Evolutionary conservation across 2,797 vertebrate species (phyloP).

Genomic region (Protosalanx chinensis): DNA sequence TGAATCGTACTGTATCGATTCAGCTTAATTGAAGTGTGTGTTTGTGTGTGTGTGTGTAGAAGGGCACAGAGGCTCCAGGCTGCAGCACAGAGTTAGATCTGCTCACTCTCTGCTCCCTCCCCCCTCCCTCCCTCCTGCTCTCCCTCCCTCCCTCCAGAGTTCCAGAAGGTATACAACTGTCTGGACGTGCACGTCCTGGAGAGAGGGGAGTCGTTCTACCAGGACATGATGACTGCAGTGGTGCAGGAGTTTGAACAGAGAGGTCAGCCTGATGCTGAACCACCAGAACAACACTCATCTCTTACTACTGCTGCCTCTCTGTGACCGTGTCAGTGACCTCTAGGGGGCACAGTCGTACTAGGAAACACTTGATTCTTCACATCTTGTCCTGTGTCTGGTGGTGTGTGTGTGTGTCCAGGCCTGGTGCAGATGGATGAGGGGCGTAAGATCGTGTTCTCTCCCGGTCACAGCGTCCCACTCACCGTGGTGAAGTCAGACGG

Average conservation of each 20-base stretch:
- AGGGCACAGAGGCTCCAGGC: not conserved
- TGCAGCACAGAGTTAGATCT: not conserved
- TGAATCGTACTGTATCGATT: not conserved
- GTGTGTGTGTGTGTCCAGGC: conserved; percentile 59
- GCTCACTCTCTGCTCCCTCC: not conserved
- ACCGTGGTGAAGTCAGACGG: conserved; percentile 93
- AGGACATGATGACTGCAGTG: conserved; percentile 82
- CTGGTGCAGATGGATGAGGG: conserved; percentile 87
- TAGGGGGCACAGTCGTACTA: conserved; percentile 49
- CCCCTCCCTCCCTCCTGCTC: not conserved
- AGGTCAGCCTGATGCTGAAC: conserved; percentile 68
- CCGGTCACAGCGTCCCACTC: conserved; percentile 84
- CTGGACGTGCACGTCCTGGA: conserved; percentile 82
- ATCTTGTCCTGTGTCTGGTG: not conserved
- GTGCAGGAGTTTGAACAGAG: conserved; percentile 87
- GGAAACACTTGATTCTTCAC: not conserved
- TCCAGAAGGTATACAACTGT: conserved; percentile 89
- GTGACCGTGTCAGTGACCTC: conserved; percentile 31
- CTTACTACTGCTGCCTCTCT: too few relatives aligned
- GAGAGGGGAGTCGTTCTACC: conserved; percentile 93
- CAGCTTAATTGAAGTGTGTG: not conserved
- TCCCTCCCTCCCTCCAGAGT: conserved; percentile 73
- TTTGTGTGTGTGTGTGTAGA: not conserved
- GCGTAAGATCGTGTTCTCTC: conserved; percentile 85
- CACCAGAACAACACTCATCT: too few relatives aligned